Conservation (phyloP, 2,797 vertebrate species). For the Calcarius lapponicus region DNA sequence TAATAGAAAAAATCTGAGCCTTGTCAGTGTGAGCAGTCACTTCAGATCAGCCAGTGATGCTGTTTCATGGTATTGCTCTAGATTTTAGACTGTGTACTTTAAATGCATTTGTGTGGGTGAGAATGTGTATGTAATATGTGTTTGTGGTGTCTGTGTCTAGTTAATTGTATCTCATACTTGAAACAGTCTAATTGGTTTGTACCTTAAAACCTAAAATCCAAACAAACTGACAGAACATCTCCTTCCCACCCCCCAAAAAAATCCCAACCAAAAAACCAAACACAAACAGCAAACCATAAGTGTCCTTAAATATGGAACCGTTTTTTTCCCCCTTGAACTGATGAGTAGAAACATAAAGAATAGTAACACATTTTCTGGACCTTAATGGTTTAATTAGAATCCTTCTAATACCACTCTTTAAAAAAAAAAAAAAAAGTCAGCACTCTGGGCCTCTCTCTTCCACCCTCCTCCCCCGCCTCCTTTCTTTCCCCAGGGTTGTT, state of each 20-base stretch:
- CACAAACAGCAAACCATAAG: background rate
- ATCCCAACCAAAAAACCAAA: background rate
- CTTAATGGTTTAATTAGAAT: conserved; percentile 1
- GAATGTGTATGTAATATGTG: background rate
- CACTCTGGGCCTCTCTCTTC: background rate
- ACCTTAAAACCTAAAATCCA: background rate
- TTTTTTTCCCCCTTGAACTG: background rate
- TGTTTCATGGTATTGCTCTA: background rate
- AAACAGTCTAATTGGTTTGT: background rate
- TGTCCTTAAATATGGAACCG: background rate
- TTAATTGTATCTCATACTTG: background rate
- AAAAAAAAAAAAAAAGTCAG: background rate
- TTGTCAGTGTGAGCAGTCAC: background rate
- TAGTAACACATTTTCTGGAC: background rate
- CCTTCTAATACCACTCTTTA: background rate
- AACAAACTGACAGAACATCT: background rate
- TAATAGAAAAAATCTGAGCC: background rate
- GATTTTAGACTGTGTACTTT: background rate
- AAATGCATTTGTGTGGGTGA: conserved; percentile 26
- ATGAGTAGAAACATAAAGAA: background rate
- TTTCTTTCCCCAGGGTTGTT: conserved; percentile 23
- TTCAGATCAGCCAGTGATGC: background rate
- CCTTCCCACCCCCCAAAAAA: background rate
- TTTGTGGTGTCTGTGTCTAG: conserved; percentile 39
- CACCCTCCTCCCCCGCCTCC: background rate